Evolutionary conservation across 2,888 invertebrate species (phyloP), one percentile per base, ranked within the genome.

Genomic region (Hartigia nigra): DNA sequence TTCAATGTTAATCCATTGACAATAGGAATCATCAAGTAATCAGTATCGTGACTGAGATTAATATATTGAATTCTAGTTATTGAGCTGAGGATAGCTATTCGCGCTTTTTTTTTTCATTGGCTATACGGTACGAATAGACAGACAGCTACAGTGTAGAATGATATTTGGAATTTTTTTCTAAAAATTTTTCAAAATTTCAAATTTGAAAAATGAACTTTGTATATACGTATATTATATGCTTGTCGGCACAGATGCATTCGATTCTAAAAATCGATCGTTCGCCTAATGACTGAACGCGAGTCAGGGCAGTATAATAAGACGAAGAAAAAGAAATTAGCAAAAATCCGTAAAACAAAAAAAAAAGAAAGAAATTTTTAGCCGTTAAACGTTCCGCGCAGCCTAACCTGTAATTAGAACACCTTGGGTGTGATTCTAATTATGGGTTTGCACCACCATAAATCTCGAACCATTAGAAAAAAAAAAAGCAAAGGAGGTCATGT

Each of bases 371-470:
- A 72, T 14, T 34, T 34, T 32, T 32, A 31, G 12, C 14, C 72
- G 31, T 72, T 72, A 72, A 31, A 55, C 55, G 55, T 55, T 23
- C 55, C 55, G 14, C 55, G 74, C 78, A 75, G 72, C 79, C 31
- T 70, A 84, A 87, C 89, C 90, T 86, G 86, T 90, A 90, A 90
- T 90, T 90, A 90, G 89, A 88, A 85, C 90, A 90, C 90, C 87
- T 89, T 79, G 84, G 85, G 90, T 90, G 90, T 90, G 89, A 90
- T 89, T 89, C 88, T 86, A 86, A 84, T 88, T 86, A 85, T 82
- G 86, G 85, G 85, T 77, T 82, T 72, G 82, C 80, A 80, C 80
- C 80, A 72, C 76, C 87, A 86, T 88, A 88, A 88, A 88, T 88
- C 86, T 86, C 79, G 5, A 31, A 37, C 81, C 79, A 81, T 86